phyloP scores from a whole-genome alignment of 1,140 invertebrate genomes.

The Saccostrea glomerata region DNA sequence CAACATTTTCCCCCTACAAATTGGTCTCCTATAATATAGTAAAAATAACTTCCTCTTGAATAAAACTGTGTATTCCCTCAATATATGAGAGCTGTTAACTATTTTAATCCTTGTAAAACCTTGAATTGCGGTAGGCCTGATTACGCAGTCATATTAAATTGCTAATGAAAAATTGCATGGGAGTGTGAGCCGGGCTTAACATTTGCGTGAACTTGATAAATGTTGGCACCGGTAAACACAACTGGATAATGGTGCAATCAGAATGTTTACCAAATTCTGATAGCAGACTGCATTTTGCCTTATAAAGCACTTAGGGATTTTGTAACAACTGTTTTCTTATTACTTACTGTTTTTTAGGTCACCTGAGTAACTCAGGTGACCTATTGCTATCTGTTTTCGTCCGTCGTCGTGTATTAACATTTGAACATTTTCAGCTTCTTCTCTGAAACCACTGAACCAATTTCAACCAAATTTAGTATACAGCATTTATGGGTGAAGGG shows the following conservation, averaged over 20 bases:
- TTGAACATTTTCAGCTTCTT: too few species aligned
- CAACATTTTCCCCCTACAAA: neutral
- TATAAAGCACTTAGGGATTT: neutral
- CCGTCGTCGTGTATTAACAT: too few species aligned
- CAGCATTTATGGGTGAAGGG: too few species aligned
- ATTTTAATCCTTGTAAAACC: constrained; percentile 10
- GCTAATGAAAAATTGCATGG: neutral
- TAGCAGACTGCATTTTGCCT: neutral
- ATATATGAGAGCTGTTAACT: neutral
- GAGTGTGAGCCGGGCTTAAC: constrained; percentile 2
- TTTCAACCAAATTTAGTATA: too few species aligned
- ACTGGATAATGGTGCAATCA: neutral
- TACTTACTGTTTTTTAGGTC: too few species aligned
- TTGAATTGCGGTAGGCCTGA: constrained; percentile 18
- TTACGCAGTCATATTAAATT: constrained; percentile 35
- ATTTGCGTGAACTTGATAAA: constrained; percentile 9
- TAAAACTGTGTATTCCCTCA: neutral
- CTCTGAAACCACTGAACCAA: too few species aligned
- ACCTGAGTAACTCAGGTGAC: too few species aligned
- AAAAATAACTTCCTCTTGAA: neutral
- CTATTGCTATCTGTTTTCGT: too few species aligned
- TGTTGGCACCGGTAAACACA: neutral
- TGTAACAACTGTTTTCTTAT: too few species aligned
- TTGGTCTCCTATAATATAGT: neutral
- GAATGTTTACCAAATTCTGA: neutral